Conservation (phyloP, 2,888 invertebrate species). For the Drosophila koepferae region DNA sequence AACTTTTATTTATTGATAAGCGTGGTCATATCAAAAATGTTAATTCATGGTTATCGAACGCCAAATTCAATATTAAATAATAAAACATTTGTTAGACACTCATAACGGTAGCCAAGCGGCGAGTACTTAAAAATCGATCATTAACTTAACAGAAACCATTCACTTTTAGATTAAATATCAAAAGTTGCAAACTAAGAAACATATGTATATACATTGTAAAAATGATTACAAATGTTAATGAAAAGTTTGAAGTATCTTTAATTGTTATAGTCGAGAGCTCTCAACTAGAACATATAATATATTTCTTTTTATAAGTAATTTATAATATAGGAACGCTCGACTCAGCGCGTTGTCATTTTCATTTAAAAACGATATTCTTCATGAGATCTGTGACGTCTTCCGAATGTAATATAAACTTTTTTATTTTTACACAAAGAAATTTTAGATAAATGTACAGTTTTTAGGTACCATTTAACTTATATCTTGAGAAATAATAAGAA, state of each 20-base stretch:
- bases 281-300: not conserved
- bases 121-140: conserved; percentile 20
- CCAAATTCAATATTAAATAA: conserved; percentile 1
- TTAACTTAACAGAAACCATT: conserved; percentile 10
- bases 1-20: conserved; percentile 26
- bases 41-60: conserved; percentile 20
- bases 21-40: not conserved
- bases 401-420: not conserved
- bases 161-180: conserved; percentile 24
- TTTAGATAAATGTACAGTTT: not conserved
- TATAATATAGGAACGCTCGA: not conserved
- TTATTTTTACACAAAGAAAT: too few relatives aligned
- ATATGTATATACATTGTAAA: not conserved
- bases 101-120: conserved; percentile 18
- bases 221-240: not conserved
- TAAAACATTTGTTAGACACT: conserved; percentile 6
- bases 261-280: not conserved
- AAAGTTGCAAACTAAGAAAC: conserved; percentile 5
- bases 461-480: not conserved
- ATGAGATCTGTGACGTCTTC: not conserved
- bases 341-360: not conserved
- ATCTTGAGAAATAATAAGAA: not conserved
- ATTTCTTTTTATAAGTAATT: too few relatives aligned
- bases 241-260: not conserved
- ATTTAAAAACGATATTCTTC: not conserved